These are phyloP conservation scores for Cydia fagiglandana DNA, from an alignment of 1,140 invertebrate species.

Conservation along the genomic window DNA sequence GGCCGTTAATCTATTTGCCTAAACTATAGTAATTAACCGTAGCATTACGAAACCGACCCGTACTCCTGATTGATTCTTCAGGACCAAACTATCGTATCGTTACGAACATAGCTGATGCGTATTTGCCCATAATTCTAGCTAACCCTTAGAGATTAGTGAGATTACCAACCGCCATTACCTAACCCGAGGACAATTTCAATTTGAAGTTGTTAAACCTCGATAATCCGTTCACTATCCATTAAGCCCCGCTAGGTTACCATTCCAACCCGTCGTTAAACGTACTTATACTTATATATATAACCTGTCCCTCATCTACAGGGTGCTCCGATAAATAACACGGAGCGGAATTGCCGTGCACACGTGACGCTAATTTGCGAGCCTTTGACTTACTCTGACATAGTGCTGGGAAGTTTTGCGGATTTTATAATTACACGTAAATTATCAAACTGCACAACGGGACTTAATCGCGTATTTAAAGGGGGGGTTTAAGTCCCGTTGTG, in stretches of 20 bases:
- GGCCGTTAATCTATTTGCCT: too few species aligned
- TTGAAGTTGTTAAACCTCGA: constrained; percentile 25
- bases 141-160: not conserved
- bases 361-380: constrained; percentile 24
- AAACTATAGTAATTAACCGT: too few species aligned
- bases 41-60: too few species aligned
- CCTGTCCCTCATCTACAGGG: constrained; percentile 16
- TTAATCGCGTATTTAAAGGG: too few species aligned
- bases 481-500: too few species aligned
- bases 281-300: constrained; percentile 28
- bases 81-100: not conserved
- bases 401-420: not conserved
- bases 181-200: constrained; percentile 18
- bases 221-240: constrained; percentile 28
- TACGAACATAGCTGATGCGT: not conserved
- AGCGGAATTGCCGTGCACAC: constrained; percentile 14
- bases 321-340: constrained; percentile 11
- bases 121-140: not conserved
- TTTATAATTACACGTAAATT: not conserved
- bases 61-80: not conserved
- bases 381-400: not conserved
- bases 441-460: too few species aligned
- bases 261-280: not conserved
- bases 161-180: constrained; percentile 16
- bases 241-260: constrained; percentile 10